Conservation (phyloP, 2,113 vertebrate species). For the Cottus gobio region DNA sequence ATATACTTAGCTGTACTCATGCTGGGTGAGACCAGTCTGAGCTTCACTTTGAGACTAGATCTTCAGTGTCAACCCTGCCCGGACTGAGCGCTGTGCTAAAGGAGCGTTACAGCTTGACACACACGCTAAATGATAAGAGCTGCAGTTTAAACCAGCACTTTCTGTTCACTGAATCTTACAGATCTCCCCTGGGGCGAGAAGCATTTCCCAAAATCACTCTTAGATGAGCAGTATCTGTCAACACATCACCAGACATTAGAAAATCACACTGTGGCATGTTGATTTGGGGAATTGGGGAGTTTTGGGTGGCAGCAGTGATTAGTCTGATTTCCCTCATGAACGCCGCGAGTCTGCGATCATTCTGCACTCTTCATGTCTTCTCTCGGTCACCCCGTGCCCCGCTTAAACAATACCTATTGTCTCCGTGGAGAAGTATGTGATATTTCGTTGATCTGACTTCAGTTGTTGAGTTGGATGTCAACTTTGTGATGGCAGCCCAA, state of each 20-base stretch:
- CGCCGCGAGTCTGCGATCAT: slow-evolving; percentile 47
- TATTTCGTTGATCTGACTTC: slow-evolving; percentile 60
- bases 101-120: slow-evolving; percentile 51
- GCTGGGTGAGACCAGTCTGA: slow-evolving; percentile 11
- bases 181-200: slow-evolving; percentile 26
- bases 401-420: slow-evolving; percentile 36
- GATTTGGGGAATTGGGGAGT: slow-evolving; percentile 64
- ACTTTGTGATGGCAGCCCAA: slow-evolving; percentile 70
- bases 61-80: slow-evolving; percentile 38
- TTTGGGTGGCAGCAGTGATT: slow-evolving; percentile 70
- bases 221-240: slow-evolving; percentile 74
- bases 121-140: slow-evolving; percentile 57
- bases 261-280: slow-evolving; percentile 64
- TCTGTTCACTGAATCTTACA: slow-evolving; percentile 54
- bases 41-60: slow-evolving; percentile 46
- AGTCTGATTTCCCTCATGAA: slow-evolving; percentile 70
- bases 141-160: slow-evolving; percentile 53
- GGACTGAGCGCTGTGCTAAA: slow-evolving; percentile 29
- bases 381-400: slow-evolving; percentile 3
- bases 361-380: slow-evolving; percentile 24
- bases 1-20: neutral
- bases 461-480: slow-evolving; percentile 61
- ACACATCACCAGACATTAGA: slow-evolving; percentile 71
- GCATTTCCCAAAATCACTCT: slow-evolving; percentile 65
- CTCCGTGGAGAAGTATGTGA: slow-evolving; percentile 22